A percentile compares a stretch with the other conserved stretches of the same genome.
phyloP scores from a whole-genome alignment of 1,140 invertebrate genomes.

The Saccostrea glomerata region DNA sequence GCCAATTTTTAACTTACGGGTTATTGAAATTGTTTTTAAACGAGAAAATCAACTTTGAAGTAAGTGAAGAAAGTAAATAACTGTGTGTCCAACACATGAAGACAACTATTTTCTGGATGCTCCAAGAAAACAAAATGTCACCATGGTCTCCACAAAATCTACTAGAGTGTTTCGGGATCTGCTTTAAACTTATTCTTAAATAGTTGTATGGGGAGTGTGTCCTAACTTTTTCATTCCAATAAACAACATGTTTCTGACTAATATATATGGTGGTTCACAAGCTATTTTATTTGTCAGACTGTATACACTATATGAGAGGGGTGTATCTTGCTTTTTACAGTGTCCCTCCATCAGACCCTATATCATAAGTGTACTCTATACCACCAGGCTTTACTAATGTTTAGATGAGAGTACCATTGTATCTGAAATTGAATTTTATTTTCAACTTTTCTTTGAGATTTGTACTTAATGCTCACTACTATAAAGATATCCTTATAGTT shows the following conservation, averaged over 20 bases:
- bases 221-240: no score
- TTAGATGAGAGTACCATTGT: background rate
- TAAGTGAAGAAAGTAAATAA: background rate
- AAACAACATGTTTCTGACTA: background rate
- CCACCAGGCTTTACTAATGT: background rate
- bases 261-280: background rate
- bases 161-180: background rate
- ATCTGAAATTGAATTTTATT: background rate
- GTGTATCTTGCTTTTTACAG: no score
- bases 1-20: background rate
- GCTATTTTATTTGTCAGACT: no score
- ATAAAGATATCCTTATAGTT: no score
- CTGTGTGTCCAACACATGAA: background rate
- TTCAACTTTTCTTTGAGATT: background rate
- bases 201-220: background rate
- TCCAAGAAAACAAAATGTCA: background rate
- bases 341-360: no score
- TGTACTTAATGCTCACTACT: background rate
- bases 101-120: no score
- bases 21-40: background rate
- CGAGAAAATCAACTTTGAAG: background rate
- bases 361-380: background rate
- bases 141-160: background rate
- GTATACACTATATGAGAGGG: no score
- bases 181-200: background rate